Percentiles rank a stretch among this genome's conserved stretches.
Conservation (phyloP, 2,888 invertebrate genomes). For the Odontothrips loti region DNA sequence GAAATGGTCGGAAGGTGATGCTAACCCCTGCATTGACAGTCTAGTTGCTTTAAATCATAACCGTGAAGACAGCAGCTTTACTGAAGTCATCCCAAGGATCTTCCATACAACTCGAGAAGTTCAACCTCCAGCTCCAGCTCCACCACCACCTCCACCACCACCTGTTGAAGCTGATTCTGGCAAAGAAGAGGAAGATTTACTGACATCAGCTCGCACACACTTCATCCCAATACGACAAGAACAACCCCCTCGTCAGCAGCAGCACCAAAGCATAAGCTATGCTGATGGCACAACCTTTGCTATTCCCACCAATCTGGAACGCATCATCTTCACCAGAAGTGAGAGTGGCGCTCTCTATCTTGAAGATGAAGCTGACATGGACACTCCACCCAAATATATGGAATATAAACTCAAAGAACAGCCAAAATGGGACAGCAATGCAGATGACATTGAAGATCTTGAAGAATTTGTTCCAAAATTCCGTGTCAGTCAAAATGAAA, state of each 20-base stretch:
- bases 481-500: conserved; percentile 57
- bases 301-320: conserved; percentile 58
- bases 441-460: conserved; percentile 43
- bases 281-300: conserved; percentile 71
- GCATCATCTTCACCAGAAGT: conserved; percentile 62
- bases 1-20: conserved; percentile 47
- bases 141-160: conserved; percentile 30
- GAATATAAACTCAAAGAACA: conserved; percentile 44
- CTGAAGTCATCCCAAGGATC: conserved; percentile 53
- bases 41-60: conserved; percentile 59
- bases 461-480: conserved; percentile 63
- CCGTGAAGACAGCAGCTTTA: conserved; percentile 59
- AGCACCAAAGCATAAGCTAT: conserved; percentile 45
- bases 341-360: conserved; percentile 60
- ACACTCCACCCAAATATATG: conserved; percentile 46
- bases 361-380: conserved; percentile 51
- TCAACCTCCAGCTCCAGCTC: conserved; percentile 33
- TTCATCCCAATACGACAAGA: conserved; percentile 73
- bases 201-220: conserved; percentile 74
- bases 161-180: conserved; percentile 38
- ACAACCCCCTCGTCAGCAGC: conserved; percentile 39
- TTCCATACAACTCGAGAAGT: conserved; percentile 20
- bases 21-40: conserved; percentile 43
- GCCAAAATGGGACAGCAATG: conserved; percentile 40
- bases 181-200: conserved; percentile 62